These are phyloP conservation scores for Drosophila pachea DNA, from an alignment of 1,140 invertebrate genomes.

Conservation along the genomic window DNA sequence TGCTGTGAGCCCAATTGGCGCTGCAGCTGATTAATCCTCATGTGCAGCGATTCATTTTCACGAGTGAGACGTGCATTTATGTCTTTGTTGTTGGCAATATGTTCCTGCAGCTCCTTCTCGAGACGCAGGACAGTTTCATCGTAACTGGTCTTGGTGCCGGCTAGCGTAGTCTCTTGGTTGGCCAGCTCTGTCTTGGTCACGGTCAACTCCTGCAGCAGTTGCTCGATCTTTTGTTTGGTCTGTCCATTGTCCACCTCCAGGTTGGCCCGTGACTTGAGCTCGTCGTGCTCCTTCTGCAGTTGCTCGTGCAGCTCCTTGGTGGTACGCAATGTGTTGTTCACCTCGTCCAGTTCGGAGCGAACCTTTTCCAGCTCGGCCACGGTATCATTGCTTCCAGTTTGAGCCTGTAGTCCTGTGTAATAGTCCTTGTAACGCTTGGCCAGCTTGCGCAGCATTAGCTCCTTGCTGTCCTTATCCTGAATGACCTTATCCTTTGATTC, in stretches of 20 bases:
- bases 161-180: slow-evolving; percentile 82
- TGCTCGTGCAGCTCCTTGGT: slow-evolving; percentile 84
- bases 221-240: slow-evolving; percentile 59
- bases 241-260: slow-evolving; percentile 69
- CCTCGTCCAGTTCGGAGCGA: slow-evolving; percentile 81
- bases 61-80: slow-evolving; percentile 82
- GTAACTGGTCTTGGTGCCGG: slow-evolving; percentile 85
- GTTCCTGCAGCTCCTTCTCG: slow-evolving; percentile 88
- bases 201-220: slow-evolving; percentile 77
- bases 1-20: slow-evolving; percentile 87
- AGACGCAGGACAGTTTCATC: slow-evolving; percentile 85
- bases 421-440: slow-evolving; percentile 95
- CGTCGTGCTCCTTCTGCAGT: slow-evolving; percentile 85
- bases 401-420: slow-evolving; percentile 84
- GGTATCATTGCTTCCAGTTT: slow-evolving; percentile 79
- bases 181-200: slow-evolving; percentile 67
- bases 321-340: slow-evolving; percentile 82
- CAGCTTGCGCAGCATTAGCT: slow-evolving; percentile 92
- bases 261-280: slow-evolving; percentile 80
- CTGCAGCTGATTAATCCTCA: slow-evolving; percentile 87
- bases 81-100: slow-evolving; percentile 82
- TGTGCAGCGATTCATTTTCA: slow-evolving; percentile 87
- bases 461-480: slow-evolving; percentile 87
- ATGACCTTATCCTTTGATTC: slow-evolving; percentile 84
- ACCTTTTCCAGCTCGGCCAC: slow-evolving; percentile 79